Base-by-base conservation (phyloP, 2,797 vertebrate species). In the Jordanella pulchra region DNA sequence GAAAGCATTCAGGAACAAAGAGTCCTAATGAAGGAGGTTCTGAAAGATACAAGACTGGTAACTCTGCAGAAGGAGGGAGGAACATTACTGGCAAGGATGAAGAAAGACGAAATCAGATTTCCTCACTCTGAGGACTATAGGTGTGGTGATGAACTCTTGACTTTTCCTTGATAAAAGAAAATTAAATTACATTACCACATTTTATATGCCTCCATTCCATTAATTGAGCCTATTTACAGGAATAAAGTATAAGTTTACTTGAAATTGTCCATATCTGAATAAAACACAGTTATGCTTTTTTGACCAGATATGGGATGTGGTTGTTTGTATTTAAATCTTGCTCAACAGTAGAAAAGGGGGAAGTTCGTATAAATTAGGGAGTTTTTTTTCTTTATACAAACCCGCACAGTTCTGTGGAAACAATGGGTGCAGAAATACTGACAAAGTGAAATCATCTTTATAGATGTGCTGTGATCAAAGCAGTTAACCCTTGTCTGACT, bases 41-140 rank as follows among this genome's bases (percentile, higher is more conserved):
- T 99, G 73, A 90, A 94, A 58, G 94, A 99, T 58, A 82, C 90
- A 0, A 93, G 94, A 73, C 92, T 99, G 88, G 93, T 96, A 47
- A 81, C 72, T 7, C 88, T 97, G 82, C 97, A 99, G 86, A 93
- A 95, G 18, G 97, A 98, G 72, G 97, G 94, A 0, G 97, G 97
- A 0, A 93, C 96, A 0, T 89, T 92, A 1, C 90, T 98, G 80
- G 97, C 97, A 87, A 91, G 95, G 87, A 93, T 95, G 89, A 93
- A 86, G 73, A 93, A 85, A 71, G 95, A 96, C 64, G 93, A 95
- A 78, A 88, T 89, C 74, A 82, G 83, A 69, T 95, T 95, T 60
- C 78, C 88, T 42, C 93, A 94, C 27, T 95, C 94, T 73, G 93
- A 95, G 71, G 94, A 95, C 86, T 94, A 93, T 85, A 93, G 93